Conservation (phyloP, 2,888 invertebrate genomes). For the Congeria kusceri region DNA sequence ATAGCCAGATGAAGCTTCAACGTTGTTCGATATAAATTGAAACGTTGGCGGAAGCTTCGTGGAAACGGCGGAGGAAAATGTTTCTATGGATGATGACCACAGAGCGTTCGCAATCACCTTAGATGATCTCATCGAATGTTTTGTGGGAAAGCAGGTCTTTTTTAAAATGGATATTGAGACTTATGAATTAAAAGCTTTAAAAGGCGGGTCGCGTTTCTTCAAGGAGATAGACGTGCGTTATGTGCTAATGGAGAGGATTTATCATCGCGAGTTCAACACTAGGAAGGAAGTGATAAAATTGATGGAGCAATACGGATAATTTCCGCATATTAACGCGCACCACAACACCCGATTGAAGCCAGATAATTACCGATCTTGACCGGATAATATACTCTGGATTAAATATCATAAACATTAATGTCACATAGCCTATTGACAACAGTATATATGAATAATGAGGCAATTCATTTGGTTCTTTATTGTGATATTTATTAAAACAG, state of each 20-base stretch:
- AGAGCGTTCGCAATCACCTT: conserved; percentile 64
- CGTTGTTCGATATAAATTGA: conserved; percentile 56
- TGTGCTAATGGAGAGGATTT: conserved; percentile 77
- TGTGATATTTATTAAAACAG: too few relatives aligned
- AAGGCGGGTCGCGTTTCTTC: conserved; percentile 68
- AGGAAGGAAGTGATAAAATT: conserved; percentile 67
- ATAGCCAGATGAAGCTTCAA: background rate
- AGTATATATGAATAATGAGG: too few relatives aligned
- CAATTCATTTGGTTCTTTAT: too few relatives aligned
- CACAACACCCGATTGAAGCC: conserved; percentile 54
- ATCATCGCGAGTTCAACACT: conserved; percentile 61
- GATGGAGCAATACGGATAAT: conserved; percentile 63
- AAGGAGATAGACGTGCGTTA: conserved; percentile 67
- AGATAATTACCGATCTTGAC: conserved; percentile 66
- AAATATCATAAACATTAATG: conserved; percentile 50
- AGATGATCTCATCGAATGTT: conserved; percentile 69
- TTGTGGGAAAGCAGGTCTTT: conserved; percentile 63
- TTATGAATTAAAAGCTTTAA: conserved; percentile 69
- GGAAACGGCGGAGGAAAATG: conserved; percentile 21
- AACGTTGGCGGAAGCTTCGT: conserved; percentile 74
- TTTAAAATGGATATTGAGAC: conserved; percentile 80
- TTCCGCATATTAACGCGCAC: conserved; percentile 68
- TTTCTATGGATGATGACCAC: conserved; percentile 13
- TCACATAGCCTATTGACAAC: too few relatives aligned
- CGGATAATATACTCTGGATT: conserved; percentile 77